A percentile compares a stretch with the other conserved stretches of the same genome.
Conservation (phyloP, 2,113 vertebrate genomes). For the Zosterops lateralis region DNA sequence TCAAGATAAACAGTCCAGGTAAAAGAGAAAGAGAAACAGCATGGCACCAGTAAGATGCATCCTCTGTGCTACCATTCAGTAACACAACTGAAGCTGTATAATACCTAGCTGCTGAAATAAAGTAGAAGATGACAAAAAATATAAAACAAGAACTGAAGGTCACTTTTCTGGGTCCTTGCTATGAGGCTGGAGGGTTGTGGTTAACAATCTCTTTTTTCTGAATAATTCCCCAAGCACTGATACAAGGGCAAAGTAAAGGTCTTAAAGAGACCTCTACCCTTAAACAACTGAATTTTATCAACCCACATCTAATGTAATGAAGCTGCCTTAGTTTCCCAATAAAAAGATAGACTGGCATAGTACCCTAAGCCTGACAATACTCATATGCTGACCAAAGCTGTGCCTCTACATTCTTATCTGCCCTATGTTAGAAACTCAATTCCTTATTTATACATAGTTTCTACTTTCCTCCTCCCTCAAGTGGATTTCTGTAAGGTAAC, state of each 20-base stretch:
- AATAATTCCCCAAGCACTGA: background rate
- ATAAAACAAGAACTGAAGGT: background rate
- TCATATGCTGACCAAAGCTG: background rate
- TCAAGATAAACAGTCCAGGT: background rate
- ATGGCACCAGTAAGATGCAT: background rate
- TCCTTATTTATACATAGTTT: rapidly evolving
- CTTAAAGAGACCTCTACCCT: background rate
- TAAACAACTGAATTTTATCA: background rate
- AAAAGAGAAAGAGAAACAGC: background rate
- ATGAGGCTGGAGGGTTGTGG: background rate
- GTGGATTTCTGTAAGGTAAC: background rate
- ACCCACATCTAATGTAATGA: background rate
- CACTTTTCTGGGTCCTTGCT: background rate
- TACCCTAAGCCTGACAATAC: background rate
- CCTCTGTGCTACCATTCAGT: background rate
- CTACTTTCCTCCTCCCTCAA: background rate
- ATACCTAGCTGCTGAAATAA: background rate
- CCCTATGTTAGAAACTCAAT: background rate
- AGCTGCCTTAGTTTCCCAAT: background rate
- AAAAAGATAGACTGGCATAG: background rate
- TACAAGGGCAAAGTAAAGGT: background rate
- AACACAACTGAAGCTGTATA: background rate
- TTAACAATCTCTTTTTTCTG: background rate
- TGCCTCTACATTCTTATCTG: background rate
- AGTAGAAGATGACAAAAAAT: background rate